A percentile compares a stretch with the other conserved stretches of the same genome.
These are phyloP conservation scores for Apaloderma vittatum DNA, from an alignment of 2,113 vertebrate species.

Conservation along the genomic window DNA sequence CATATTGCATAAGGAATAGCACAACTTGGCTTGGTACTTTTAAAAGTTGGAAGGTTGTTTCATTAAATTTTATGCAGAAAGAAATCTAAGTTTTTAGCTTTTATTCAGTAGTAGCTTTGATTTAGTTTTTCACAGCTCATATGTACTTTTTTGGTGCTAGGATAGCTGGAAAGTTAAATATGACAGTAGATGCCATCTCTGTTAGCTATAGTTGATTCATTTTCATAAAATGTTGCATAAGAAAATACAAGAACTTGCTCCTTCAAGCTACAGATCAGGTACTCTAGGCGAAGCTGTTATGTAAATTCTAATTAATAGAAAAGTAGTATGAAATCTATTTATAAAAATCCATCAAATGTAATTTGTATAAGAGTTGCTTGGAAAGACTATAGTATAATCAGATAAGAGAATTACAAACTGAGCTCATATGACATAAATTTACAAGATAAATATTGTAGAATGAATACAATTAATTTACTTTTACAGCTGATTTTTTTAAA, in stretches of 20 bases:
- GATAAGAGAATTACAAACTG: neutral
- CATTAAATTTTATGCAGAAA: neutral
- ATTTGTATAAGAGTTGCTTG: neutral
- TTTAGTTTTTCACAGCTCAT: neutral
- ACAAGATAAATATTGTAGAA: neutral
- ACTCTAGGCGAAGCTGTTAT: neutral
- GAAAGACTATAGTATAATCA: neutral
- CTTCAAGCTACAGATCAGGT: neutral
- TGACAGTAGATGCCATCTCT: neutral
- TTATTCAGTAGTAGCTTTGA: neutral
- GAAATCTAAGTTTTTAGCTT: neutral
- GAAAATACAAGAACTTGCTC: neutral
- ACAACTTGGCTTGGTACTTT: neutral
- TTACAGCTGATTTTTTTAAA: neutral
- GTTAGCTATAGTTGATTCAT: neutral
- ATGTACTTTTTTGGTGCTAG: neutral
- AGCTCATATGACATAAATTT: neutral
- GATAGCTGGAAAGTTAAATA: neutral
- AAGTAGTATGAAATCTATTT: neutral
- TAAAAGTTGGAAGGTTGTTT: neutral
- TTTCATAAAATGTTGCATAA: neutral
- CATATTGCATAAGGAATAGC: neutral
- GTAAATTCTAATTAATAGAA: neutral
- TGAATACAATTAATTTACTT: neutral
- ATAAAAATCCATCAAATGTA: neutral